Evolutionary conservation across 2,888 invertebrate species (phyloP), one percentile per base, ranked within the genome.

Genomic region (Xylota segnis): DNA sequence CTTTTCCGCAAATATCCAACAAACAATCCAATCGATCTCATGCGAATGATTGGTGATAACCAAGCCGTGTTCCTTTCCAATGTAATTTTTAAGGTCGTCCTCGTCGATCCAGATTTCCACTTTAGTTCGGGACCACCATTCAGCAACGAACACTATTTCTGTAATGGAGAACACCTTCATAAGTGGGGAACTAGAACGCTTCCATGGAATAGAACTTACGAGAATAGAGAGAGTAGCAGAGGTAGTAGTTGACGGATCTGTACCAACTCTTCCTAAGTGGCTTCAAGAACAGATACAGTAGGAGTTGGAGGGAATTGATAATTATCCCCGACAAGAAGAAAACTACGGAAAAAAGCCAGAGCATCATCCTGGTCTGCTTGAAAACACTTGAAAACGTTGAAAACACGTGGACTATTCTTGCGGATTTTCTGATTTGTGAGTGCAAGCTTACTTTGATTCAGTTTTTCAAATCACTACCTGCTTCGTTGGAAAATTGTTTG

Each of bases 1-100:
- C 89, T 96, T 93, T 89, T 98, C 98, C 90, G 96, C 95, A 88
- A 97, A 94, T 91, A 98, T 95, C 98, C 98, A 98, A 18, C 98
- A 97, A 92, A 97, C 95, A 0, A 99, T 93, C 98, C 98, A 98
- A 92, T 99, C 99, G 89, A 98, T 95, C 93, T 99, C 98, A 92
- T 97, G 98, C 50, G 96, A 95, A 90, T 99, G 98, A 92, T 99
- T 99, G 97, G 98, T 97, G 65, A 98, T 93, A 61, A 97, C 94
- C 89, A 97, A 95, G 9, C 96, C 96, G 93, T 98, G 97, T 90
- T 98, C 98, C 89, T 96, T 96, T 27, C 98, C 98, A 91, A 94
- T 95, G 92, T 94, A 96, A 89, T 96, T 96, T 5, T 96, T 94
- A 90, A 95, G 95, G 89, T 96, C 96, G 83, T 96, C 95, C 89